Evolutionary conservation across 1,140 invertebrate genomes (phyloP), one percentile per base, ranked within the genome.

Genomic region (Cotesia chilonis): DNA sequence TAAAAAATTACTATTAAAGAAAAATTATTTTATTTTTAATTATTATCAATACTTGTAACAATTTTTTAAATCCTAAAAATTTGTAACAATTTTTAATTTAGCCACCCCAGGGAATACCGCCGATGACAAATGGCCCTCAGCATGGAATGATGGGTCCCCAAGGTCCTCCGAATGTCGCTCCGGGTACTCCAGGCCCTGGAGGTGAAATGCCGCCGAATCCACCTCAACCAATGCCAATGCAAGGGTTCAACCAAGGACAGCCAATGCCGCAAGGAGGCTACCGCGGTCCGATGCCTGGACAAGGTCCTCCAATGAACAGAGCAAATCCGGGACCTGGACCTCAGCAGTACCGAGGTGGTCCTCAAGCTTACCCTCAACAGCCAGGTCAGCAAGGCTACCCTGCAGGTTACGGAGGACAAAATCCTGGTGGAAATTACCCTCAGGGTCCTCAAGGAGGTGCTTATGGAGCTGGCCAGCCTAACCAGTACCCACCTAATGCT

Each of bases 361-460:
- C 87, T n/a, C 89, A 90, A 78, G 87, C 86, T 7, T 90, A 90
- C 74, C 89, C 88, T 38, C 89, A 89, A 74, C 85, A 89, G 73
- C 83, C 86, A 37, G 85, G 87, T 72, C 89, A 88, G 61, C 89
- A 89, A 79, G 87, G 85, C 68, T 90, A 90, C 73, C 85, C 87
- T 61, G 79, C 84, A 65, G 82, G 85, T 59, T 89, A 89, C 70
- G 79, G 84, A 12, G 87, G 83, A 76, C 86, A 86, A 75, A 88
- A 85, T 82, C 86, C 85, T 37, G 77, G 79, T 0, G 78, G 79
- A 14, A 85, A 84, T 74, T 87, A 86, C 74, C 41, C 41, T 7
- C 84, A 83, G 78, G 81, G 85, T 61, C 87, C 87, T n/a, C 86
- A 87, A 73, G 81, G 79, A 38, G 73, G 81, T 9, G 81, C 78